These are phyloP conservation scores for Polia nebulosa DNA, from an alignment of 2,888 invertebrate genomes.

Conservation along the genomic window DNA sequence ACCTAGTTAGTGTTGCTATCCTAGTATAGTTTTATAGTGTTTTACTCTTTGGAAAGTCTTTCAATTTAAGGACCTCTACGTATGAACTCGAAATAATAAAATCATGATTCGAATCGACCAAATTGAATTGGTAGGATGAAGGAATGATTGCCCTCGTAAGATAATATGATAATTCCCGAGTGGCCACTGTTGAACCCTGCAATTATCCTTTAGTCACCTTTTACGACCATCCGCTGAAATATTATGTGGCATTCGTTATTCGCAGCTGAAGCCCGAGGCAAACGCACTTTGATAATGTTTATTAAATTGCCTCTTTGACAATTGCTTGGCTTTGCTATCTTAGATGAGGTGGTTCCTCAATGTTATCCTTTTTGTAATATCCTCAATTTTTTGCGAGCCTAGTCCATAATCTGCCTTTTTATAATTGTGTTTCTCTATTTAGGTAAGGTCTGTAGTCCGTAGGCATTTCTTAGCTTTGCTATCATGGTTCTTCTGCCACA, in stretches of 20 bases:
- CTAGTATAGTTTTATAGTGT: slow-evolving; percentile 1
- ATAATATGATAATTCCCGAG: slow-evolving; percentile 5
- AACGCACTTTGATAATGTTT: not conserved
- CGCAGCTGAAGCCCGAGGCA: slow-evolving; percentile 17
- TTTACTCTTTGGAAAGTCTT: too few species aligned
- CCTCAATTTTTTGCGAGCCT: slow-evolving; percentile 28
- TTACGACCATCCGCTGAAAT: slow-evolving; percentile 15
- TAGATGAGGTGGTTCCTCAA: not conserved
- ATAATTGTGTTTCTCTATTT: not conserved
- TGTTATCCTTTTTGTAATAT: slow-evolving; percentile 4
- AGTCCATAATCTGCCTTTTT: slow-evolving; percentile 5
- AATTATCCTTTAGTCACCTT: slow-evolving; percentile 31
- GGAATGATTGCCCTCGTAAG: not conserved
- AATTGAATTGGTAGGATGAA: not conserved
- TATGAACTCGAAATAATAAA: not conserved
- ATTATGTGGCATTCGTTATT: slow-evolving; percentile 9
- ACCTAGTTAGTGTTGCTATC: not conserved
- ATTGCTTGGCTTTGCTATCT: not conserved
- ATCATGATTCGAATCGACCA: not conserved
- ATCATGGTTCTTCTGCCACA: not conserved
- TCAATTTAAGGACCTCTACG: too few species aligned
- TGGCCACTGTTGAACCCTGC: not conserved
- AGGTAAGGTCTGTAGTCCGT: not conserved
- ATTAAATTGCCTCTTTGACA: not conserved
- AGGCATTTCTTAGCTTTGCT: not conserved